phyloP scores from a whole-genome alignment of 2,888 invertebrate species.

The Anodontia alba region DNA sequence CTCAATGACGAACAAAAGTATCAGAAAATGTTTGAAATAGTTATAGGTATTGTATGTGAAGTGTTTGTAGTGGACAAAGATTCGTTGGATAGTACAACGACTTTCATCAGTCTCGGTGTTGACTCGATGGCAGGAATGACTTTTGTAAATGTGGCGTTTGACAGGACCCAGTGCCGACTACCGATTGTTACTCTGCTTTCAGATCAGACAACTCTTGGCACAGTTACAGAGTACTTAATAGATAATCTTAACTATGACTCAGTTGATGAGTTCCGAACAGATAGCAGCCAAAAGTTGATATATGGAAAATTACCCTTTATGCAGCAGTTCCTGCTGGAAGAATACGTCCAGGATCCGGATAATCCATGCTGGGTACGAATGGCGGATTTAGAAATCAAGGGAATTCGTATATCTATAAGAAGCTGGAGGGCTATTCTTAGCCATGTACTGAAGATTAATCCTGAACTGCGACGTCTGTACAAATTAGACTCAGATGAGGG shows the following conservation, averaged over 20 bases:
- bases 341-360: slow-evolving; percentile 27
- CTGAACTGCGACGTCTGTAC: slow-evolving; percentile 45
- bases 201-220: slow-evolving; percentile 34
- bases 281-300: slow-evolving; percentile 8
- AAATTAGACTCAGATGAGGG: slow-evolving; percentile 21
- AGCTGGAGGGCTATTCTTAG: slow-evolving; percentile 46
- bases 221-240: slow-evolving; percentile 29
- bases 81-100: slow-evolving; percentile 37
- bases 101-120: slow-evolving; percentile 58
- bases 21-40: background rate
- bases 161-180: slow-evolving; percentile 36
- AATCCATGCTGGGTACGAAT: slow-evolving; percentile 36
- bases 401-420: slow-evolving; percentile 32
- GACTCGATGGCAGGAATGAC: slow-evolving; percentile 73
- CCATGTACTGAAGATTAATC: slow-evolving; percentile 36
- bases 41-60: slow-evolving; percentile 26
- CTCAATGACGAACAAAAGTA: slow-evolving; percentile 31
- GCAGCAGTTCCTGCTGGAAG: slow-evolving; percentile 38
- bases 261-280: background rate
- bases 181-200: slow-evolving; percentile 49
- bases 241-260: slow-evolving; percentile 23
- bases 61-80: slow-evolving; percentile 53
- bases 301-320: slow-evolving; percentile 37
- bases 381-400: slow-evolving; percentile 44
- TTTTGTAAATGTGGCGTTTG: slow-evolving; percentile 43